Evolutionary conservation across 1,140 invertebrate species (phyloP).

Genomic region (Drosophila ironensis): DNA sequence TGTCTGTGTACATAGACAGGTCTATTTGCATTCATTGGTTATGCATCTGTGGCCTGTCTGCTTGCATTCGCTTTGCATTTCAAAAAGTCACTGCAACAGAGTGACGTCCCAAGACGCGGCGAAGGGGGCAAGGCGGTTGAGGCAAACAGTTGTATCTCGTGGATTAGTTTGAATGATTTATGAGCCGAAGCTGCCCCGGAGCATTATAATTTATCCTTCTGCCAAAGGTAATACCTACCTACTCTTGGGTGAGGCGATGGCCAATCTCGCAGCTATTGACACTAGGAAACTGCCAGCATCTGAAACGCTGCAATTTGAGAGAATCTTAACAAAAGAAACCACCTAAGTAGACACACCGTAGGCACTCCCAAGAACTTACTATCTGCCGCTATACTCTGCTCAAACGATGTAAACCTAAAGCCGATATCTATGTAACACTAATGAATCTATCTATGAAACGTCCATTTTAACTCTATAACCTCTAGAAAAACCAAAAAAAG

Average conservation of each 20-base stretch:
- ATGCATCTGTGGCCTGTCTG: slow-evolving; percentile 38
- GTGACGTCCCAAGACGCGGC: slow-evolving; percentile 7
- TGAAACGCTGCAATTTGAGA: slow-evolving; percentile 9
- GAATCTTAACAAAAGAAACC: slow-evolving; percentile 13
- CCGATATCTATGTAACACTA: slow-evolving; percentile 21
- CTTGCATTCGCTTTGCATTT: slow-evolving; percentile 61
- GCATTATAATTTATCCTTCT: background rate
- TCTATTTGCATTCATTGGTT: slow-evolving; percentile 52
- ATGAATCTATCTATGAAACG: slow-evolving; percentile 38
- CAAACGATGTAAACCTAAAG: slow-evolving; percentile 2
- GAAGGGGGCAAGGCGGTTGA: slow-evolving; percentile 1
- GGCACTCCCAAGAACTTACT: slow-evolving; percentile 6
- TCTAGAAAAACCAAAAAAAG: slow-evolving; percentile 14
- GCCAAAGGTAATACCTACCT: background rate
- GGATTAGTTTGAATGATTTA: slow-evolving; percentile 31
- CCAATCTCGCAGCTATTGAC: too few species aligned
- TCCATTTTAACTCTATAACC: slow-evolving; percentile 33
- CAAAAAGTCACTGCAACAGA: slow-evolving; percentile 37
- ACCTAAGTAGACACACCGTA: slow-evolving; percentile 30
- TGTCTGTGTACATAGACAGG: slow-evolving; percentile 34
- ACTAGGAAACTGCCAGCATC: slow-evolving; percentile 58
- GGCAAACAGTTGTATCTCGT: slow-evolving; percentile 28
- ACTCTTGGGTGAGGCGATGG: too few species aligned
- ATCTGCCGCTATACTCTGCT: slow-evolving; percentile 30
- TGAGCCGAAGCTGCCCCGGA: slow-evolving; percentile 10